These are phyloP conservation scores for Apodemia mormo DNA, from an alignment of 2,888 invertebrate genomes.

Conservation along the genomic window DNA sequence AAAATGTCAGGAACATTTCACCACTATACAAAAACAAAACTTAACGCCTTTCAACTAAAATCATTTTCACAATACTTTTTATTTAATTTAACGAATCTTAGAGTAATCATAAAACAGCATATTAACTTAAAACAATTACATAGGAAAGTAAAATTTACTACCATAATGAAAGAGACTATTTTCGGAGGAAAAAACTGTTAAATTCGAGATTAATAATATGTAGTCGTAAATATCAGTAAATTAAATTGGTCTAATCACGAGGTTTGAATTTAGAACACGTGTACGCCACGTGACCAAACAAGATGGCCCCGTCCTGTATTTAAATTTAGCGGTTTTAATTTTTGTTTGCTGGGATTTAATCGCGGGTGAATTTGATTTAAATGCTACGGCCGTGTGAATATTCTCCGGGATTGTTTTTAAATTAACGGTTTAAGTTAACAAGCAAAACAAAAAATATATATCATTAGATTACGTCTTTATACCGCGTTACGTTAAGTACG, in stretches of 20 bases:
- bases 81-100: neutral
- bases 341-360: conserved; percentile 57
- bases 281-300: conserved; percentile 42
- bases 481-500: too few species aligned
- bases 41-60: neutral
- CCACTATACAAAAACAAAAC: neutral
- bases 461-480: too few species aligned
- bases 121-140: neutral
- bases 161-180: neutral
- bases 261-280: conserved; percentile 39
- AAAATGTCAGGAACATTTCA: conserved; percentile 18
- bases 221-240: conserved; percentile 28
- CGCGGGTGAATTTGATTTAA: conserved; percentile 35
- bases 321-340: conserved; percentile 47
- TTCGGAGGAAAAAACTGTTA: conserved; percentile 11
- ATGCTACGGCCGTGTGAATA: conserved; percentile 34
- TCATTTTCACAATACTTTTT: neutral
- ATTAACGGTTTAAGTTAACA: neutral
- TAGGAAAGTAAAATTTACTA: neutral
- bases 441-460: too few species aligned
- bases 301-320: conserved; percentile 43
- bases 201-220: neutral
- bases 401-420: conserved; percentile 22
- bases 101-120: neutral
- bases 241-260: conserved; percentile 39